Conservation (phyloP, 2,888 invertebrate genomes). For the Proisotoma minuta region DNA sequence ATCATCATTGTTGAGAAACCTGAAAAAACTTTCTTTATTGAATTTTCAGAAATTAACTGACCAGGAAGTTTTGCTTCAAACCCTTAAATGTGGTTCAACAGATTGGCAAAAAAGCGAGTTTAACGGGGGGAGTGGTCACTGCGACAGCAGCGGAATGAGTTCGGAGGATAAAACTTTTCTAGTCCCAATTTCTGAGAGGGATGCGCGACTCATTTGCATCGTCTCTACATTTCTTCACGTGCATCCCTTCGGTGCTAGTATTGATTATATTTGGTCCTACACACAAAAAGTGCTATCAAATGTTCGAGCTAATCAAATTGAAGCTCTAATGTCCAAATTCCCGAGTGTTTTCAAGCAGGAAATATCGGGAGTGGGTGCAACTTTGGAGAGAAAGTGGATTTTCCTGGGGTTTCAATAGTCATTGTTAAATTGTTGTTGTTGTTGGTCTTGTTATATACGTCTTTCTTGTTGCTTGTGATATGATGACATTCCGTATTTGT, state of each 20-base stretch:
- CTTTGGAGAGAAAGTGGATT: conserved; percentile 79
- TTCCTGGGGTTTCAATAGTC: conserved; percentile 73
- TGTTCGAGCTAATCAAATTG: conserved; percentile 69
- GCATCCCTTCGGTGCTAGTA: conserved; percentile 86
- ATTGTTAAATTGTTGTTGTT: too few species aligned
- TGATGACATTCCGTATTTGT: too few species aligned
- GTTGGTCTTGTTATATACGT: too few species aligned
- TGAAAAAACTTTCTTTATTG: too few species aligned
- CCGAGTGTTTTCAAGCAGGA: conserved; percentile 74
- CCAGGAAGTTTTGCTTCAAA: too few species aligned
- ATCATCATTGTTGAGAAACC: too few species aligned
- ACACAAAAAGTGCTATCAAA: conserved; percentile 72
- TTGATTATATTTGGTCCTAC: conserved; percentile 87
- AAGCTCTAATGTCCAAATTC: conserved; percentile 70
- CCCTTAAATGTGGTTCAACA: too few species aligned
- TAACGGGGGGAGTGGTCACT: too few species aligned
- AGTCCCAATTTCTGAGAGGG: conserved; percentile 53
- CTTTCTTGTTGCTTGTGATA: too few species aligned
- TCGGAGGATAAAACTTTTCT: too few species aligned
- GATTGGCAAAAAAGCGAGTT: too few species aligned
- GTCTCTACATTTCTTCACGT: conserved; percentile 86
- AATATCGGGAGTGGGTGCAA: conserved; percentile 75
- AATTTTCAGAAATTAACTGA: too few species aligned
- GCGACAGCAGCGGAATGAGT: conserved; percentile 12
- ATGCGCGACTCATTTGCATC: conserved; percentile 76